A percentile compares a stretch with the other conserved stretches of the same genome.
Conservation (phyloP, 53 echinoderm and acorn worm genomes). For the Crossaster papposus region DNA sequence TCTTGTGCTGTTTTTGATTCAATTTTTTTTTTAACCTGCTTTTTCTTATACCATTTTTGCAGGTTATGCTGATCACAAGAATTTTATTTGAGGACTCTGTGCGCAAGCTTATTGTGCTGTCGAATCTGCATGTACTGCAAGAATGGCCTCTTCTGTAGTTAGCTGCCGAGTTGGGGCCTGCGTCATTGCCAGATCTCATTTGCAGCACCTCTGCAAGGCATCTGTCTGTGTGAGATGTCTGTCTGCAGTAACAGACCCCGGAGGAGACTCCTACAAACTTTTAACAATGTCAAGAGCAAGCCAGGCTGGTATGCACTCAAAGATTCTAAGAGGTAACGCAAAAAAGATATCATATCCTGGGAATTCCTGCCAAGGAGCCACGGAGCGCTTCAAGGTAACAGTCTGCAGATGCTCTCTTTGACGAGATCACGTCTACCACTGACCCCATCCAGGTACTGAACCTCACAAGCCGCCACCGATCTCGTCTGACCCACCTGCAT, state of each 20-base stretch:
- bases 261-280: background rate
- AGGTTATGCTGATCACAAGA: background rate
- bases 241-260: background rate
- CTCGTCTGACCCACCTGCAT: slow-evolving; percentile 48
- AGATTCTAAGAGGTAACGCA: background rate
- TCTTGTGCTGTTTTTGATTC: no score
- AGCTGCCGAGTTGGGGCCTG: background rate
- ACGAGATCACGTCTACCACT: slow-evolving; percentile 16
- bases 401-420: slow-evolving; percentile 23
- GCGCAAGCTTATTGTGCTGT: background rate
- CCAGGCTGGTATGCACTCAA: background rate
- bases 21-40: no score
- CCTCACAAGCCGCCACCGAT: slow-evolving; percentile 41
- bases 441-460: slow-evolving; percentile 43
- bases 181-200: background rate
- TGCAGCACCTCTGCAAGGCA: background rate
- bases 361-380: background rate
- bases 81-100: background rate
- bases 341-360: background rate
- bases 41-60: background rate
- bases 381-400: background rate
- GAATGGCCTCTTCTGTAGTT: slow-evolving; percentile 23
- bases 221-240: slow-evolving; percentile 21
- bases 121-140: background rate
- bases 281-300: background rate